Conservation (phyloP, 2,888 invertebrate species). For the Thecocarcelia acutangulata region DNA sequence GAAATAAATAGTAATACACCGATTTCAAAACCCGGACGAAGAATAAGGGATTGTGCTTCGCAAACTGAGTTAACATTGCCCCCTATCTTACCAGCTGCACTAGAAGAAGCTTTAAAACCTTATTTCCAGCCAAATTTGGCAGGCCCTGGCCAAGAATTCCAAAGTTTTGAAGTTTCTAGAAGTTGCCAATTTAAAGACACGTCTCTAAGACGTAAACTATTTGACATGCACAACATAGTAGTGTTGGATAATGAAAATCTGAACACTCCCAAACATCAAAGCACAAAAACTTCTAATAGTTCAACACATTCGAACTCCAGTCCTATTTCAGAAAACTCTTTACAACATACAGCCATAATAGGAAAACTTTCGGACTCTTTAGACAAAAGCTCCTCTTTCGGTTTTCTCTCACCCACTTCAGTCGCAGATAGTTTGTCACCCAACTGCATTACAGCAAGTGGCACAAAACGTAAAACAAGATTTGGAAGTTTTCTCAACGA, state of each 20-base stretch:
- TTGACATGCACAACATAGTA: conserved; percentile 76
- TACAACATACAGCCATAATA: conserved; percentile 73
- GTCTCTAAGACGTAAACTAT: conserved; percentile 80
- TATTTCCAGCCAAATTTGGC: conserved; percentile 83
- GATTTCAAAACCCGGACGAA: conserved; percentile 74
- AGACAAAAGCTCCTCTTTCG: conserved; percentile 78
- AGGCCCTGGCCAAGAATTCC: conserved; percentile 59
- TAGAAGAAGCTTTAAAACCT: conserved; percentile 84
- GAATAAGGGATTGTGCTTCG: conserved; percentile 80
- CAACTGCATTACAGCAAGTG: conserved; percentile 69
- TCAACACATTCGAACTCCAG: conserved; percentile 60
- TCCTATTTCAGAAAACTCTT: conserved; percentile 53
- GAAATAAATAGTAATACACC: conserved; percentile 76
- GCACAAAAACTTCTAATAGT: conserved; percentile 3
- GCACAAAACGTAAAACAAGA: conserved; percentile 71
- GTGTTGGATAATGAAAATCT: conserved; percentile 71
- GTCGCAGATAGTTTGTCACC: conserved; percentile 74
- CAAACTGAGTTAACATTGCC: conserved; percentile 85
- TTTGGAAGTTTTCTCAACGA: conserved; percentile 69
- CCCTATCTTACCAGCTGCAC: conserved; percentile 82
- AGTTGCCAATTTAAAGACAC: conserved; percentile 76
- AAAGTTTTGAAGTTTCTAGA: conserved; percentile 70
- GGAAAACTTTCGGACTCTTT: conserved; percentile 77
- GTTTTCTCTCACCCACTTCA: conserved; percentile 79
- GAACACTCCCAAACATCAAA: conserved; percentile 12